Percentiles rank a stretch among this genome's conserved stretches.
phyloP scores from a whole-genome alignment of 2,888 invertebrate species.

The Urechis unicinctus region DNA sequence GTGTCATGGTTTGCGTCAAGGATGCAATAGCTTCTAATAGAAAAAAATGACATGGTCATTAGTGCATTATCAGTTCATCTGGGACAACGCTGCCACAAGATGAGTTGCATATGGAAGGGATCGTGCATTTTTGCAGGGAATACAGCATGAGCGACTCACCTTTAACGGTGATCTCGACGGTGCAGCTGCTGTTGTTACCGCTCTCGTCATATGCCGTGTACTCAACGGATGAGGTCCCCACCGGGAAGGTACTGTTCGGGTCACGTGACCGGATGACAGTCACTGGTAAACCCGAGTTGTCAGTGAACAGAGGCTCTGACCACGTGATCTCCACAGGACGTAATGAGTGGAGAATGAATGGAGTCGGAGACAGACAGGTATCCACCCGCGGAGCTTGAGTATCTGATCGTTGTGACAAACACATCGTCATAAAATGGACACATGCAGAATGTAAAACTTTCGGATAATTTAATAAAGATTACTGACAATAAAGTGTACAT shows the following conservation, averaged over 20 bases:
- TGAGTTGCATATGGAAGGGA: too few relatives aligned
- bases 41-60: too few relatives aligned
- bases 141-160: conserved; percentile 26
- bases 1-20: too few relatives aligned
- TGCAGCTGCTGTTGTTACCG: conserved; percentile 61
- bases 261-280: conserved; percentile 47
- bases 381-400: conserved; percentile 57
- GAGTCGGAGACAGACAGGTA: conserved; percentile 58
- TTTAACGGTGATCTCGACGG: conserved; percentile 57
- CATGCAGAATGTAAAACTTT: too few relatives aligned
- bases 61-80: too few relatives aligned
- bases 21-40: too few relatives aligned
- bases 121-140: too few relatives aligned
- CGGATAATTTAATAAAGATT: too few relatives aligned
- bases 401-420: too few relatives aligned
- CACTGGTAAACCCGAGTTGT: conserved; percentile 55
- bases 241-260: conserved; percentile 52
- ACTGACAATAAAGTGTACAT: too few relatives aligned
- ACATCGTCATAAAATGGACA: too few relatives aligned
- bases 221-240: conserved; percentile 57
- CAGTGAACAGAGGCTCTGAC: conserved; percentile 58
- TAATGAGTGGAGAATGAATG: conserved; percentile 45
- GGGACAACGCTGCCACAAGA: too few relatives aligned
- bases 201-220: conserved; percentile 61
- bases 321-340: conserved; percentile 46